phyloP scores from a whole-genome alignment of 2,113 vertebrate genomes.

The Zootoca vivipara region DNA sequence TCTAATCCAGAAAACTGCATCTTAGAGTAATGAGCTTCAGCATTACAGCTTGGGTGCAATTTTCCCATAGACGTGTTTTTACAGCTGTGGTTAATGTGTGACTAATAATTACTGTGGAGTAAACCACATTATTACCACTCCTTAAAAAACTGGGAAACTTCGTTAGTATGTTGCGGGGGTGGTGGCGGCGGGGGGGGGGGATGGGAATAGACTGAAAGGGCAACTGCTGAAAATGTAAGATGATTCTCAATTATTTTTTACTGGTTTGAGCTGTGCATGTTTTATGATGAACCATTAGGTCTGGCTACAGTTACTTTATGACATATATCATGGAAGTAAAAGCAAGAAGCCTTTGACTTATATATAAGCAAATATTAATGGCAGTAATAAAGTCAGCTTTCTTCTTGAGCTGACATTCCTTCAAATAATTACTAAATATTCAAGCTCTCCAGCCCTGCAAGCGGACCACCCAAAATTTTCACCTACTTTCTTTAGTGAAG shows the following conservation, averaged over 20 bases:
- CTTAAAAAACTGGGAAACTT: constrained; percentile 30
- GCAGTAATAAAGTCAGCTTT: constrained; percentile 2
- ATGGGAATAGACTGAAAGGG: neutral
- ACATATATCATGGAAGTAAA: constrained; percentile 28
- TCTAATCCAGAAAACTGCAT: constrained; percentile 42
- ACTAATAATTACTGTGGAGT: constrained; percentile 63
- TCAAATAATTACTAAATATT: neutral
- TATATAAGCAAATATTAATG: constrained; percentile 51
- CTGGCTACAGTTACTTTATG: neutral
- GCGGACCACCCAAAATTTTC: constrained; percentile 19
- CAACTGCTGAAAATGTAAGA: constrained; percentile 7
- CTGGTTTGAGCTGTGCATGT: constrained; percentile 34
- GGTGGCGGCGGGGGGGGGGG: neutral
- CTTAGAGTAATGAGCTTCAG: constrained; percentile 35
- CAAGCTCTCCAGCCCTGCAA: constrained; percentile 38
- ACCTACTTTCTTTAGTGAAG: neutral
- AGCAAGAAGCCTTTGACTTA: constrained; percentile 51
- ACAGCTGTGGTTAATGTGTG: constrained; percentile 73
- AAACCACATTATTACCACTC: constrained; percentile 61
- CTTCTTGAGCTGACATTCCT: neutral
- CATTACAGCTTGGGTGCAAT: constrained; percentile 43
- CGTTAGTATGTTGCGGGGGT: neutral
- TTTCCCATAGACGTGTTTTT: constrained; percentile 65
- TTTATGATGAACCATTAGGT: constrained; percentile 16
- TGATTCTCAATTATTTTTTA: constrained; percentile 25